Evolutionary conservation across 2,888 invertebrate genomes (phyloP).

Genomic region (Ariolimax columbianus): DNA sequence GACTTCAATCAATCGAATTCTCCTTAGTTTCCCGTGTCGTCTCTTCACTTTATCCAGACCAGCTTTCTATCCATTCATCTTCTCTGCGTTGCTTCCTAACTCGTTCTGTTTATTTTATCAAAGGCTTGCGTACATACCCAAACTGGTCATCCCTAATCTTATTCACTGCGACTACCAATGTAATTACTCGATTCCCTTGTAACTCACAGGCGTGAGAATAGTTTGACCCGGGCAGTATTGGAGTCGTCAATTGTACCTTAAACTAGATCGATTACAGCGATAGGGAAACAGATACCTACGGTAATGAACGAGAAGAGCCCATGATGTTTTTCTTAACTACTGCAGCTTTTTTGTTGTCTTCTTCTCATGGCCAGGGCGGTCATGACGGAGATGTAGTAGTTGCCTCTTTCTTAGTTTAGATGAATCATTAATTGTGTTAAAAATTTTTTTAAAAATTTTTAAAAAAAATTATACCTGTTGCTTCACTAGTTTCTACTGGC

Average conservation of each 20-base stretch:
- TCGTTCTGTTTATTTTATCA: neutral
- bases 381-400: no score
- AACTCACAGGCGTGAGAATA: neutral
- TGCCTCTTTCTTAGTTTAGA: no score
- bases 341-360: no score
- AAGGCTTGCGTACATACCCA: neutral
- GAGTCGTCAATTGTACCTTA: neutral
- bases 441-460: no score
- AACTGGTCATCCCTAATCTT: conserved; percentile 6
- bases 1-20: no score
- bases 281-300: neutral
- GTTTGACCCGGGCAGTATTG: neutral
- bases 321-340: no score
- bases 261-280: conserved; percentile 14
- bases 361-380: no score
- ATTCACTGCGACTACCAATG: neutral
- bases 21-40: no score
- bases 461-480: no score
- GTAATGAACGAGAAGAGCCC: no score
- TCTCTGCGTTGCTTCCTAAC: neutral
- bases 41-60: neutral
- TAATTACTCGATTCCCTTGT: conserved; percentile 16
- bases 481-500: no score
- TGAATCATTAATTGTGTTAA: no score
- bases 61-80: neutral